These are phyloP conservation scores for Centropus bengalensis DNA, from an alignment of 2,113 vertebrate genomes.

Conservation along the genomic window DNA sequence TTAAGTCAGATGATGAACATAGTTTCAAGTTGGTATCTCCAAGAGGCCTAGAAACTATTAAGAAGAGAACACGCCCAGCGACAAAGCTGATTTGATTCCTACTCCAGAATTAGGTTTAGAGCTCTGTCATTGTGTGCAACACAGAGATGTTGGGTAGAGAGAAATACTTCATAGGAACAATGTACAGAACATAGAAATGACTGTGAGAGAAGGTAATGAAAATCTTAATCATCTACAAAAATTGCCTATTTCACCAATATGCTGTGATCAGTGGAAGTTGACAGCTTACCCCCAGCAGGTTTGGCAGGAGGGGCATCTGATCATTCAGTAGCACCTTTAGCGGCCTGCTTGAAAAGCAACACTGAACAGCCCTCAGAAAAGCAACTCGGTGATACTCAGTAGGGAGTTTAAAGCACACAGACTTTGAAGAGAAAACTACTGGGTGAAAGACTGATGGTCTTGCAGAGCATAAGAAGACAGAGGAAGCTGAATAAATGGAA, in stretches of 20 bases:
- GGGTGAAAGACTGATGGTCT: neutral
- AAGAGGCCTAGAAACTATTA: neutral
- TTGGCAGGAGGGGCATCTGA: neutral
- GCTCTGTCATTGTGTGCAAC: neutral
- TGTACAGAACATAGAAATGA: neutral
- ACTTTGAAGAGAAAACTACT: neutral
- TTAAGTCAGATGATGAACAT: neutral
- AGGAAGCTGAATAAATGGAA: neutral
- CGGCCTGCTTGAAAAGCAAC: neutral
- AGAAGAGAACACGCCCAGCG: neutral
- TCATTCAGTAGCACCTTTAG: neutral
- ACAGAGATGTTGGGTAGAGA: neutral
- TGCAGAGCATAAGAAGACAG: neutral
- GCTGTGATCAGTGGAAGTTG: neutral
- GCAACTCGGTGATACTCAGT: neutral
- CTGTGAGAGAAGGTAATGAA: neutral
- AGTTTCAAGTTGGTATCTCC: neutral
- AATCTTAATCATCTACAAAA: neutral
- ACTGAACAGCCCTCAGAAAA: neutral
- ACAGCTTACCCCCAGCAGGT: neutral
- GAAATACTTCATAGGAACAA: neutral
- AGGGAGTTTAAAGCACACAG: neutral
- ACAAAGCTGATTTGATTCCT: neutral
- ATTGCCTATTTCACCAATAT: neutral
- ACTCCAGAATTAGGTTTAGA: neutral